Evolutionary conservation across 2,797 vertebrate species (phyloP).

Genomic region (Diglossa cyanea): DNA sequence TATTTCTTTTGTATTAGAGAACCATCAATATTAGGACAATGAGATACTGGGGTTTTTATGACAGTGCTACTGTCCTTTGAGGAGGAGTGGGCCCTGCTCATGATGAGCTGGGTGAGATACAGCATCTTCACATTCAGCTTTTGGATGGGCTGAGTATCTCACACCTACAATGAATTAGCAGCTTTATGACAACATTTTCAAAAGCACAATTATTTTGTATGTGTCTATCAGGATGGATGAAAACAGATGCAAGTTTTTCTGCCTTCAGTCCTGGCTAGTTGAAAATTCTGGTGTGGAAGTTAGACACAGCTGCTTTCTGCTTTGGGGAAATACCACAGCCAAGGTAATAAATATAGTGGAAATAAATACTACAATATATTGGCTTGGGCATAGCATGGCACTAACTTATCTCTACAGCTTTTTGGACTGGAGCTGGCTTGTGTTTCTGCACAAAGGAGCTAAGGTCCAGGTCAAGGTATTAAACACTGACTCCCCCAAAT

Average conservation of each 20-base stretch:
- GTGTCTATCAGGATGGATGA: not conserved
- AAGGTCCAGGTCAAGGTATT: not conserved
- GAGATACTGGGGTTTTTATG: not conserved
- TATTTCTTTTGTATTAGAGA: not conserved
- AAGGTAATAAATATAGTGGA: conserved; percentile 46
- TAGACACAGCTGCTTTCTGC: conserved; percentile 9
- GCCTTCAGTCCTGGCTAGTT: not conserved
- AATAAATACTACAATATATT: conserved; percentile 30
- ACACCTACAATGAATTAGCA: not conserved
- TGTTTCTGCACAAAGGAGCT: not conserved
- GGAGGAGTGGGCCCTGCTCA: not conserved
- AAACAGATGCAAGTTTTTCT: not conserved
- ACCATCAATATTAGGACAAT: not conserved
- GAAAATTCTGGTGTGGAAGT: conserved; percentile 24
- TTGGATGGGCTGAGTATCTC: not conserved
- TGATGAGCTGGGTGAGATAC: not conserved
- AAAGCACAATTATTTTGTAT: not conserved
- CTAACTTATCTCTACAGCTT: conserved; percentile 22
- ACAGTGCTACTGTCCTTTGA: not conserved
- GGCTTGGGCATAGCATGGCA: not conserved
- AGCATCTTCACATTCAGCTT: not conserved
- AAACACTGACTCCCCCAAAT: not conserved
- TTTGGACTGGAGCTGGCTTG: not conserved
- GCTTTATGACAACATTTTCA: not conserved
- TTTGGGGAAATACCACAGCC: conserved; percentile 15